Percentiles rank a stretch among this genome's conserved stretches.
Evolutionary conservation across 2,797 vertebrate species (phyloP).

Genomic region (Acipenser transmontanus): DNA sequence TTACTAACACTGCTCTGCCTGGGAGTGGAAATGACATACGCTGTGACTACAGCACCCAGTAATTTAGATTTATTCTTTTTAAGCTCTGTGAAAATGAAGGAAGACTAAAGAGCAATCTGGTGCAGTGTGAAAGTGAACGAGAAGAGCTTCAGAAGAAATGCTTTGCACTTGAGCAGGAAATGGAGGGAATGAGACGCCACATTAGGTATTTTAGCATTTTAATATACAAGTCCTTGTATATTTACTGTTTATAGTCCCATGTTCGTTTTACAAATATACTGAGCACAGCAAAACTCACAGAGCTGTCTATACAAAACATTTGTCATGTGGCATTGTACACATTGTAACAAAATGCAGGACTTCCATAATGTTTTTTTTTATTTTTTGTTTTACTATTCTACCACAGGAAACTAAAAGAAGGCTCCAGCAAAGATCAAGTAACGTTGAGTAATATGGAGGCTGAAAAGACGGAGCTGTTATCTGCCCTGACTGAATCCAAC

Average conservation of each 20-base stretch:
- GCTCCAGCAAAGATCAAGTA: constrained; percentile 49
- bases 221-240: neutral
- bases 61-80: too few species aligned
- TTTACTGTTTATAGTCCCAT: too few species aligned
- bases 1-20: too few species aligned
- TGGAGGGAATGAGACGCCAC: too few species aligned
- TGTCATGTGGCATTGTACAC: too few species aligned
- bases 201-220: neutral
- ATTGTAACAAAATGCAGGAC: too few species aligned
- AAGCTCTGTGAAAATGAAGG: constrained; percentile 37
- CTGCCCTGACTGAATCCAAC: constrained; percentile 49
- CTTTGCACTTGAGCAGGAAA: too few species aligned
- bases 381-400: constrained; percentile 16
- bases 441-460: constrained; percentile 40
- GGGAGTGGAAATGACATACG: neutral
- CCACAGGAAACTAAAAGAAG: constrained; percentile 62
- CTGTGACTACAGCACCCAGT: neutral
- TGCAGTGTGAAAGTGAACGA: constrained; percentile 59
- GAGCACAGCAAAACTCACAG: too few species aligned
- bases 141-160: constrained; percentile 43
- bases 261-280: too few species aligned
- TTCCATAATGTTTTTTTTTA: neutral
- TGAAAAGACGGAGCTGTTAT: constrained; percentile 55
- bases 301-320: too few species aligned
- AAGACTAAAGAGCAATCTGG: constrained; percentile 52